phyloP scores from a whole-genome alignment of 1,140 invertebrate genomes.

The Caenorhabditis remanei region DNA sequence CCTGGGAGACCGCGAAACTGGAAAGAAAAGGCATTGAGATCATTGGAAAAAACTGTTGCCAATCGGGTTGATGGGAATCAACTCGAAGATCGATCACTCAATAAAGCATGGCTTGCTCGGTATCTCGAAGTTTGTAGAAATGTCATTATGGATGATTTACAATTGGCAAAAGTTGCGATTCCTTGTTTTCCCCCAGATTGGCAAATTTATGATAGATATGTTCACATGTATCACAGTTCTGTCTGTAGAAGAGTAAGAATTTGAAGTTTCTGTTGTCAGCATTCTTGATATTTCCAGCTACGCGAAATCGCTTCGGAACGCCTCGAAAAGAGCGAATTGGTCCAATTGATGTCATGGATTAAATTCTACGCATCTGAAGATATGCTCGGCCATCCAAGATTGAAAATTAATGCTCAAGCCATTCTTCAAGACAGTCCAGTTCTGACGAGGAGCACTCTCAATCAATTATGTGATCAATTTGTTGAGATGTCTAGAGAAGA shows the following conservation, averaged over 20 bases:
- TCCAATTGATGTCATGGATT: slow-evolving; percentile 92
- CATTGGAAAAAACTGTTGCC: slow-evolving; percentile 69
- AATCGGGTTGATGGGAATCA: slow-evolving; percentile 83
- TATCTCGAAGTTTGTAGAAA: slow-evolving; percentile 74
- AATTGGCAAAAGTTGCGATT: slow-evolving; percentile 83
- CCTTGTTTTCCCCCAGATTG: slow-evolving; percentile 96
- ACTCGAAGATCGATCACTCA: slow-evolving; percentile 89
- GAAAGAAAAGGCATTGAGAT: slow-evolving; percentile 85
- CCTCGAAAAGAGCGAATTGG: slow-evolving; percentile 95
- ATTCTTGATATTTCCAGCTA: slow-evolving; percentile 81
- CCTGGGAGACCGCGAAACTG: slow-evolving; percentile 93
- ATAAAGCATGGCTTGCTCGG: slow-evolving; percentile 94
- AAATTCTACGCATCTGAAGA: slow-evolving; percentile 82
- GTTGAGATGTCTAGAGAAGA: slow-evolving; percentile 88
- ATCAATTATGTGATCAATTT: slow-evolving; percentile 87
- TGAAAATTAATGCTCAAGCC: slow-evolving; percentile 87
- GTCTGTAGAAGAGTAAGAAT: slow-evolving; percentile 86
- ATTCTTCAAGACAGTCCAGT: slow-evolving; percentile 83
- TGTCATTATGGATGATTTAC: slow-evolving; percentile 70
- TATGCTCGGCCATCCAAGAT: slow-evolving; percentile 88
- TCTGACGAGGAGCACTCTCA: slow-evolving; percentile 80
- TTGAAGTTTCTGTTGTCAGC: slow-evolving; percentile 45
- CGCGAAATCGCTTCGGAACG: slow-evolving; percentile 89
- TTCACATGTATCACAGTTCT: slow-evolving; percentile 92
- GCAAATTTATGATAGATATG: slow-evolving; percentile 90